Evolutionary conservation across 2,888 invertebrate genomes (phyloP), one percentile per base, ranked within the genome.

Genomic region (Oscheius sp.): DNA sequence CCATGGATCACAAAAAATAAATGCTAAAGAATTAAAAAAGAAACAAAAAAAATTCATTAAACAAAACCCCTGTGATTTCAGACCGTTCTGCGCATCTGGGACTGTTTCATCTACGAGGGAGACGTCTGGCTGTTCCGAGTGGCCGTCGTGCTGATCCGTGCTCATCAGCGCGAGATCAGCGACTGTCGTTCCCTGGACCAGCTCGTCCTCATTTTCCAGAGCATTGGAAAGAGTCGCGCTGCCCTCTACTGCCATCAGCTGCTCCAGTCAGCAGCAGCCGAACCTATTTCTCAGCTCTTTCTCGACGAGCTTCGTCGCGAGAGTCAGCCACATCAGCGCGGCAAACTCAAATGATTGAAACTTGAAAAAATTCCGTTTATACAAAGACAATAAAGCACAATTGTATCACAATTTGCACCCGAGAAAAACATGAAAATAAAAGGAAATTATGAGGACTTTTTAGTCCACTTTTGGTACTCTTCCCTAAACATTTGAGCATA

Each of bases 11-110:
- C 13, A 37, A 35, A 70, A 57, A 35, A 33, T 35, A 21, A 21
- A 21, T 21, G 0, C 21, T 21, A 21, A 21, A 21, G 21, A 21
- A 21, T 21, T 21, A 21, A 21, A 21, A 21, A 21, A 21, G 21
- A 21, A 21, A 21, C 51, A 32, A 50, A 37, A 62, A 62, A 62
- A 47, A 2, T 2, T 10, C 1, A 5, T 29, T 33, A 7, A 58
- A 58, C 33, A 5, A 9, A 11, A 33, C 9, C 4, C 35, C 37
- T 37, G 13, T 62, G 13, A 32, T 68, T 55, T 47, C 90, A 93
- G 93, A 96, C 96, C 7, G 95, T 96, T 57, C 91, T 96, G 33
- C 92, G 96, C 87, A 94, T 96, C 90, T 96, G 96, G 96, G 96
- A 97, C 90, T 95, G 96, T 89, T 91, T 96, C 76, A 96, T 97